Percentiles rank a stretch among this genome's conserved stretches.
phyloP scores from a whole-genome alignment of 2,113 vertebrate genomes.

The Maccullochella peelii region DNA sequence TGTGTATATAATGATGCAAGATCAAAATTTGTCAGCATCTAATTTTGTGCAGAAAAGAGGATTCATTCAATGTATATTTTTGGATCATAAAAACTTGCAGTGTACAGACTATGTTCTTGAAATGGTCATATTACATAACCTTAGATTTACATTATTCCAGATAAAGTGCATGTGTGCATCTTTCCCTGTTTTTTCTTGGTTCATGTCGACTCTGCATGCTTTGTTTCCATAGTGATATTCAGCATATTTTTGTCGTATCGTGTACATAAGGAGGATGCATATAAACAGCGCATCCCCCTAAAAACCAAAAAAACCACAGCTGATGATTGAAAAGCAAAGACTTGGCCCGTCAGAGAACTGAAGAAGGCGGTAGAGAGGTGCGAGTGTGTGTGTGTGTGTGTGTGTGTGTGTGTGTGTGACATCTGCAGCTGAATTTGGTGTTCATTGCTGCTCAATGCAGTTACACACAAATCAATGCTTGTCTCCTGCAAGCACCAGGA shows the following conservation, averaged over 20 bases:
- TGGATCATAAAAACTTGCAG: neutral
- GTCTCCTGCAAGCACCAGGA: neutral
- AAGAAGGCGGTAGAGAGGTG: neutral
- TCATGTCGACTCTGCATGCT: neutral
- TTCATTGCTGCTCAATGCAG: neutral
- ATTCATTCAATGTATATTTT: neutral
- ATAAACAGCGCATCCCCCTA: neutral
- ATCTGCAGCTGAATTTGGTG: neutral
- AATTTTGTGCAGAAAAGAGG: neutral
- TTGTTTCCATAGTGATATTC: constrained; percentile 42
- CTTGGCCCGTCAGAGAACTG: neutral
- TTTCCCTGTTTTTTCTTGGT: constrained; percentile 22
- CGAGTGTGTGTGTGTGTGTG: neutral
- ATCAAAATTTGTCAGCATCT: neutral
- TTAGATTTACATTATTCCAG: neutral
- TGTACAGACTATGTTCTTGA: neutral
- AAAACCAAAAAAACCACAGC: neutral
- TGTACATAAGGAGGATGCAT: neutral
- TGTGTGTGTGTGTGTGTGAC: neutral
- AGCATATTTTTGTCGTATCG: neutral
- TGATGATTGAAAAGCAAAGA: neutral
- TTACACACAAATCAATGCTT: neutral
- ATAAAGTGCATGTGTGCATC: neutral
- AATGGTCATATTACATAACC: neutral
- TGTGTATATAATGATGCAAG: neutral